Conservation (phyloP, 2,888 invertebrate species). For the Drymonia ruficornis region DNA sequence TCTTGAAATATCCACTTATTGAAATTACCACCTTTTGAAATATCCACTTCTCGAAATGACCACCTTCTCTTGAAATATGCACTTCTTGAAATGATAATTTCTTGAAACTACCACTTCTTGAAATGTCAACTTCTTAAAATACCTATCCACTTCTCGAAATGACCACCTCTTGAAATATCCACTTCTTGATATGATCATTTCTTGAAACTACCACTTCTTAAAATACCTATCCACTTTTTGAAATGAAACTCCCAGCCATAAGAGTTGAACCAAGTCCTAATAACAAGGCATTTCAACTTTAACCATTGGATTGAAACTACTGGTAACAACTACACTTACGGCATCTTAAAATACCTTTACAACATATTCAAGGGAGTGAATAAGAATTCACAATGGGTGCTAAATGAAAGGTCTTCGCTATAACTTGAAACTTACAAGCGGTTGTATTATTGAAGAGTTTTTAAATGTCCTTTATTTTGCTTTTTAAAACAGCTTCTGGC, state of each 20-base stretch:
- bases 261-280: background rate
- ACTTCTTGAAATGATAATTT: too few relatives aligned
- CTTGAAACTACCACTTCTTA: too few relatives aligned
- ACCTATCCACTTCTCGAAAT: too few relatives aligned
- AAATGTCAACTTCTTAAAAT: too few relatives aligned
- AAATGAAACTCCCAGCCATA: background rate
- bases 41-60: too few relatives aligned
- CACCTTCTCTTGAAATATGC: too few relatives aligned
- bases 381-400: constrained; percentile 35
- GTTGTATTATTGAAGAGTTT: background rate
- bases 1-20: too few relatives aligned
- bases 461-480: background rate
- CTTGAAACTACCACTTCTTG: too few relatives aligned
- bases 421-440: background rate
- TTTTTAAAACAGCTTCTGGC: background rate
- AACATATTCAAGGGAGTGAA: too few relatives aligned
- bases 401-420: constrained; percentile 32
- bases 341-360: constrained; percentile 25
- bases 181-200: too few relatives aligned
- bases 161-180: too few relatives aligned
- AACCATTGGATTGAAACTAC: background rate
- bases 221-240: background rate
- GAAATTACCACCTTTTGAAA: too few relatives aligned
- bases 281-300: background rate
- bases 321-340: constrained; percentile 31